Base-by-base conservation (phyloP, 1,140 invertebrate genomes). In the Argopecten irradians region DNA sequence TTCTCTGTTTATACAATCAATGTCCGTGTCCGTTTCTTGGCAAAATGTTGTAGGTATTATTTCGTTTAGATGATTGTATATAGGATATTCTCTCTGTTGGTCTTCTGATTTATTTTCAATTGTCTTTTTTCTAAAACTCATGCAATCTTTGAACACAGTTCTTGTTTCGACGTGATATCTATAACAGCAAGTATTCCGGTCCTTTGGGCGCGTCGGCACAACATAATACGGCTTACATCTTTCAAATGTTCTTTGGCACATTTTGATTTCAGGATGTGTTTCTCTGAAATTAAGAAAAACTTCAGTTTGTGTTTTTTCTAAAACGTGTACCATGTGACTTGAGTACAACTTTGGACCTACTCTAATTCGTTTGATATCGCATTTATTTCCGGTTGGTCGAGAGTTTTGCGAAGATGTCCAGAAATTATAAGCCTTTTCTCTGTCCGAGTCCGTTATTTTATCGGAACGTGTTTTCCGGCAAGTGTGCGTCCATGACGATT, bases 301-400 rank as follows among this genome's bases (percentile, higher is more conserved):
- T 84, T 88, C 87, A 43, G 83, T 43, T 34, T 88, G 87, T 39
- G 87, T 84, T 84, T 88, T 88, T 55, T 83, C 35, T n/a, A 88
- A 33, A 43, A 83, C 28, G 32, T 88, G 35, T 46, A 84, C 33
- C 28, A 22, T 13, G 34, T 88, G 87, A 46, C 39, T 46, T 46
- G 83, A 46, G 39, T 88, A 88, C 19, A 39, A 8, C 41, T 84
- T 88, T n/a, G 46, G 19, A 34, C 87, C 87, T 36, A 71, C 84
- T 43, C 87, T 88, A 33, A 84, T 14, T 16, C 87, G 82, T 36
- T 88, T 88, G 19, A 88, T 33, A 46, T 88, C 87, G 0, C 43
- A 34, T 35, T 88, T 88, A 46, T 88, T 84, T 28, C 87, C 87
- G 0, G 87, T 46, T 34, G 83, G 87, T 9, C 34, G 82, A 19